Percentiles rank a stretch among this genome's conserved stretches.
Conservation (phyloP, 2,113 vertebrate species). For the human (Homo sapiens) region DNA sequence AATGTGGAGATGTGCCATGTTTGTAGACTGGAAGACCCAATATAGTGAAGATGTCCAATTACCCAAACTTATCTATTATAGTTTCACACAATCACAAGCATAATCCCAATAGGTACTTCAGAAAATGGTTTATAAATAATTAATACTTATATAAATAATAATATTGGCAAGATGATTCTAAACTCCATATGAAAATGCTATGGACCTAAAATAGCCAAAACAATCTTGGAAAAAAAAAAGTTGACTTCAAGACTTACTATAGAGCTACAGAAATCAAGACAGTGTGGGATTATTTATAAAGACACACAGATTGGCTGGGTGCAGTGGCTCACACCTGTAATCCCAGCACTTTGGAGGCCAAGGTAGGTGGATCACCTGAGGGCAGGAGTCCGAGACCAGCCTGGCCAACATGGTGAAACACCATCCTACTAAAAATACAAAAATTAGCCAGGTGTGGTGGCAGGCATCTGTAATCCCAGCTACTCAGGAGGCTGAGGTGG, state of each 20-base stretch:
- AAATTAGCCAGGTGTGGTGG: too few relatives aligned
- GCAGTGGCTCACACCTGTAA: too few relatives aligned
- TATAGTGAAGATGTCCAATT: not conserved
- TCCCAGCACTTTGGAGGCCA: too few relatives aligned
- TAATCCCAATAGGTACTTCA: not conserved
- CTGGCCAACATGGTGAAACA: too few relatives aligned
- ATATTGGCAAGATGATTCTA: not conserved
- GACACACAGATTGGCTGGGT: not conserved
- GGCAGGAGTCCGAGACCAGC: too few relatives aligned
- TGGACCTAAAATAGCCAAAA: slow-evolving; percentile 4
- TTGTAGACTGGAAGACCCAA: not conserved
- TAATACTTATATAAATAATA: not conserved
- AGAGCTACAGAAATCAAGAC: not conserved
- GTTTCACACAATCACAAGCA: not conserved
- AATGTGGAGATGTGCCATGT: not conserved
- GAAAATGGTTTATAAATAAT: not conserved
- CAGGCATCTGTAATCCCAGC: too few relatives aligned
- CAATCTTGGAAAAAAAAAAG: not conserved
- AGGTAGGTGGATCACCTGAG: too few relatives aligned
- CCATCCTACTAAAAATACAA: too few relatives aligned
- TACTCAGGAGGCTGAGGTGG: too few relatives aligned
- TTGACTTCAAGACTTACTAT: not conserved
- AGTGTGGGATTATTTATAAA: not conserved
- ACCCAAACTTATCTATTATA: not conserved
- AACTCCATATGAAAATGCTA: not conserved